Evolutionary conservation across 2,797 vertebrate species (phyloP), one percentile per base, ranked within the genome.

Genomic region (Chromis chromis): DNA sequence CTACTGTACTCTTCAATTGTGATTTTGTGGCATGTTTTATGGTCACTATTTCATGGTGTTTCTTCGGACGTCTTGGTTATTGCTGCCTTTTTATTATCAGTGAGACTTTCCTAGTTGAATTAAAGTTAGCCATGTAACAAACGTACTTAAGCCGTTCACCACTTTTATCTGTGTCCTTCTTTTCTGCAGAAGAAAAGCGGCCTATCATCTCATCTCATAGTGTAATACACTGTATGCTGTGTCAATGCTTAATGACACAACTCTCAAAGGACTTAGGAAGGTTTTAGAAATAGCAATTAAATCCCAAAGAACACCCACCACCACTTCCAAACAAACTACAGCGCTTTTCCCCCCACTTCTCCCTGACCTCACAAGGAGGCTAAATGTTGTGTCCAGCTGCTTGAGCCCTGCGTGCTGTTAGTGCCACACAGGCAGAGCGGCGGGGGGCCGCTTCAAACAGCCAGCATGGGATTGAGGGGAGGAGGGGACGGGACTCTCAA

Each of bases 331-430:
- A 90, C 78, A 88, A 89, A 88, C 89, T 71, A 54, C 52, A n/a
- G 55, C 80, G 74, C 86, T 76, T 77, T 68, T 78, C 76, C 75
- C 78, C 62, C 72, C 78, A 55, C 71, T 81, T 61, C 57, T 77
- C 71, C 58, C 83, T 89, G 91, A 93, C 93, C 93, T 91, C 94
- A 93, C 88, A 92, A 92, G 90, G 92, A 93, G 91, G 91, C 91
- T 93, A 94, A 95, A 95, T 90, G 88, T 91, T 92, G 86, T 90
- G 86, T 92, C 92, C 91, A 93, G 91, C 92, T 92, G 94, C 94
- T 95, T 92, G 92, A 90, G 91, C 76, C 90, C 87, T 66, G 83
- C 50, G 88, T 91, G 92, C 91, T 94, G 94, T 88, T 85, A 92
- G 90, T 86, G 88, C 94, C 93, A 94, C 86, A 94, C 91, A 93